Evolutionary conservation across 2,113 vertebrate species (phyloP).

Genomic region (Chaetops frenatus): DNA sequence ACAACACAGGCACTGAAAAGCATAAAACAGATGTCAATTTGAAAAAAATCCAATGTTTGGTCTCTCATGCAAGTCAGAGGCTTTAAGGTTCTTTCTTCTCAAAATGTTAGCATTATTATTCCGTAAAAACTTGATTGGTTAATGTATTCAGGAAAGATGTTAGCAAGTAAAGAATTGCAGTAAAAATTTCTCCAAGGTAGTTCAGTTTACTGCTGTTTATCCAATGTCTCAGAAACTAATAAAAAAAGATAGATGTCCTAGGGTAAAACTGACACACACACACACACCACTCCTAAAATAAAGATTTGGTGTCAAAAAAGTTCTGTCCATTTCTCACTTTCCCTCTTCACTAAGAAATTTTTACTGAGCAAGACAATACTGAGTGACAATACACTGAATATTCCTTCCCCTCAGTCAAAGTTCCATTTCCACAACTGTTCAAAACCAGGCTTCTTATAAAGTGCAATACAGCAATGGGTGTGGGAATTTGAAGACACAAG

Average conservation of each 20-base stretch:
- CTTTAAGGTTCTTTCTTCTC: background rate
- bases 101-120: background rate
- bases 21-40: background rate
- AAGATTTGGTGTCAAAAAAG: background rate
- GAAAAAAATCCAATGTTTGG: background rate
- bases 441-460: background rate
- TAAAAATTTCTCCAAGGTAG: background rate
- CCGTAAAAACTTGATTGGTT: background rate
- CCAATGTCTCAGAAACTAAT: background rate
- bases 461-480: rapidly evolving
- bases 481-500: background rate
- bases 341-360: background rate
- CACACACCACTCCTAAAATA: background rate
- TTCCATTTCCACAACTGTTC: background rate
- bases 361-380: background rate
- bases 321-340: background rate
- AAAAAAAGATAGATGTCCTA: background rate
- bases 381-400: background rate
- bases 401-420: background rate
- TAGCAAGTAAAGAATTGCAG: background rate
- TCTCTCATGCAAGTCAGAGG: background rate
- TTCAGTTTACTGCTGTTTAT: background rate
- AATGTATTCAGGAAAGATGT: background rate
- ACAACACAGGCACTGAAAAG: background rate
- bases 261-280: background rate